Evolutionary conservation across 92 coral and sea anemone species (phyloP).

Genomic region (Palythoa grandiflora): DNA sequence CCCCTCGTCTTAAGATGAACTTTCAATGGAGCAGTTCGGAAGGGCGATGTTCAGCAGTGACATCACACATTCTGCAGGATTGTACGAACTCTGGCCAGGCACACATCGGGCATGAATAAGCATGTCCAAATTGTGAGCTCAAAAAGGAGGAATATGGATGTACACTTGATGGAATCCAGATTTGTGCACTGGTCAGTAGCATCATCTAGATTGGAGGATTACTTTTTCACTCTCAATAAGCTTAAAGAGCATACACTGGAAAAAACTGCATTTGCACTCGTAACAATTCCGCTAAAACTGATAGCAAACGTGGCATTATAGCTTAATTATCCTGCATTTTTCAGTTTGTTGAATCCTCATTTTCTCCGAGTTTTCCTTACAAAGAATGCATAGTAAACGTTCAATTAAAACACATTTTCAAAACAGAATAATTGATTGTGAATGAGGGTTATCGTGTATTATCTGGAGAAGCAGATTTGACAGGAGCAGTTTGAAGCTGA

Average conservation of each 20-base stretch:
- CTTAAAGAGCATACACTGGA: conserved; percentile 1
- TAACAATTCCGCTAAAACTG: too few relatives aligned
- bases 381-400: too few relatives aligned
- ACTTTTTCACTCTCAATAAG: conserved; percentile 1
- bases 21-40: conserved; percentile 49
- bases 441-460: too few relatives aligned
- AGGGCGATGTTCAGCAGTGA: conserved; percentile 59
- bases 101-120: conserved; percentile 47
- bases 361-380: too few relatives aligned
- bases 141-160: conserved; percentile 34
- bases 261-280: too few relatives aligned
- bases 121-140: conserved; percentile 51
- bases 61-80: conserved; percentile 69
- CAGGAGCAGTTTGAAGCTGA: too few relatives aligned
- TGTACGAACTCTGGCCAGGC: conserved; percentile 54
- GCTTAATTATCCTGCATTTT: too few relatives aligned
- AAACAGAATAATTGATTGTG: too few relatives aligned
- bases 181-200: conserved; percentile 57
- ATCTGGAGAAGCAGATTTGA: too few relatives aligned
- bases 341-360: too few relatives aligned
- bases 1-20: conserved; percentile 1
- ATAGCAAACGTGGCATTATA: too few relatives aligned
- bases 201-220: conserved; percentile 44
- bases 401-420: too few relatives aligned
- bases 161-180: conserved; percentile 46